Conservation (phyloP, 35 echinoderm and acorn worm genomes). For the Apostichopus japonicus region DNA sequence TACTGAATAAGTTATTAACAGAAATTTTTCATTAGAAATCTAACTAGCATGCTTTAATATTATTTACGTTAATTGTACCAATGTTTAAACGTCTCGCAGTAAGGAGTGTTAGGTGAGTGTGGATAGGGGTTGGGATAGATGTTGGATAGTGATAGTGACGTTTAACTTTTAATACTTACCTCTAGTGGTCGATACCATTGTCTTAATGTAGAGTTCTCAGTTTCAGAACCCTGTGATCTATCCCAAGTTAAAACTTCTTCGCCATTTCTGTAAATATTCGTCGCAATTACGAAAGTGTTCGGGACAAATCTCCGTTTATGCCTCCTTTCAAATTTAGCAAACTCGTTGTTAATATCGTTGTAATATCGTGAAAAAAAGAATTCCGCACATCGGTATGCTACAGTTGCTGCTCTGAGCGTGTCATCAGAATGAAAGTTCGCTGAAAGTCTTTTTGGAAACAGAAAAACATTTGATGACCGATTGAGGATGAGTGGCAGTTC, state of each 20-base stretch:
- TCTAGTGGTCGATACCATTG: slow-evolving; percentile 26
- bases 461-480: background rate
- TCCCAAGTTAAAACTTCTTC: slow-evolving; percentile 12
- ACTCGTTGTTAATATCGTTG: background rate
- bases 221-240: slow-evolving; percentile 4
- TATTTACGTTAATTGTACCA: no score
- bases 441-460: background rate
- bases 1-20: no score
- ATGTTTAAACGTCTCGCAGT: no score
- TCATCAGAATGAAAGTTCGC: background rate
- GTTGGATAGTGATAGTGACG: no score
- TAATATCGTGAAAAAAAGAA: slow-evolving; percentile 20
- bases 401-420: background rate
- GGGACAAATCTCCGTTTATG: slow-evolving; percentile 45
- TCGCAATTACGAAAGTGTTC: slow-evolving; percentile 19
- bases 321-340: background rate
- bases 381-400: background rate
- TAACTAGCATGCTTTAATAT: no score
- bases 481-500: background rate
- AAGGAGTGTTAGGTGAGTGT: no score
- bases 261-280: background rate
- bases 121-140: no score
- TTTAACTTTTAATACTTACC: background rate
- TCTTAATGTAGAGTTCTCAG: slow-evolving; percentile 25
- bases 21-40: no score